Evolutionary conservation across 1,140 invertebrate species (phyloP).

Genomic region (Tetragnatha versicolor): DNA sequence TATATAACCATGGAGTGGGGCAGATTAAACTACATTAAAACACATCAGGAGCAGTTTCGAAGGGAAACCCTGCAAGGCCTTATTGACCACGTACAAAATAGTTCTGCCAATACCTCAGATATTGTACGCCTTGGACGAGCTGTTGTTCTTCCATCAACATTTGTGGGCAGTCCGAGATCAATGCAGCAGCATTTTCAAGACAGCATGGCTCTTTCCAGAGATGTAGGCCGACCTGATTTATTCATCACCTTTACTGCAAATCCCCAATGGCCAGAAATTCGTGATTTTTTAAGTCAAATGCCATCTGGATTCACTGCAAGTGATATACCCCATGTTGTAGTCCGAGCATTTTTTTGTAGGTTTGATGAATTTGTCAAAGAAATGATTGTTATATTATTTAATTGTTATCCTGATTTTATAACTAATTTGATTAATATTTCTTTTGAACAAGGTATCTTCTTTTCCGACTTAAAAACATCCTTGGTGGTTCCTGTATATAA

Average conservation of each 20-base stretch:
- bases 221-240: slow-evolving; percentile 63
- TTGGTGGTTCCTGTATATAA: too few species aligned
- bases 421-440: too few species aligned
- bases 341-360: slow-evolving; percentile 64
- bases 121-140: background rate
- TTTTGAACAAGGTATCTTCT: too few species aligned
- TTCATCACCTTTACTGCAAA: slow-evolving; percentile 67
- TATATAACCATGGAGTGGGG: slow-evolving; percentile 44
- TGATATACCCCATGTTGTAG: slow-evolving; percentile 63
- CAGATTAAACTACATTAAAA: slow-evolving; percentile 25
- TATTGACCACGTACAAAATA: background rate
- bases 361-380: too few species aligned
- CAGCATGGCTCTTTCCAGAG: slow-evolving; percentile 61
- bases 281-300: slow-evolving; percentile 56
- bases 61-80: slow-evolving; percentile 34
- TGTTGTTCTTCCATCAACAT: slow-evolving; percentile 46
- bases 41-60: slow-evolving; percentile 45
- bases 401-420: too few species aligned
- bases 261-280: slow-evolving; percentile 67
- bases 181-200: slow-evolving; percentile 58
- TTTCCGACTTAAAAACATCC: too few species aligned
- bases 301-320: slow-evolving; percentile 56
- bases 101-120: background rate
- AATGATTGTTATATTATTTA: too few species aligned
- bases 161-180: slow-evolving; percentile 32